Evolutionary conservation across 2,888 invertebrate genomes (phyloP).

Genomic region (Caradrina kadenii): DNA sequence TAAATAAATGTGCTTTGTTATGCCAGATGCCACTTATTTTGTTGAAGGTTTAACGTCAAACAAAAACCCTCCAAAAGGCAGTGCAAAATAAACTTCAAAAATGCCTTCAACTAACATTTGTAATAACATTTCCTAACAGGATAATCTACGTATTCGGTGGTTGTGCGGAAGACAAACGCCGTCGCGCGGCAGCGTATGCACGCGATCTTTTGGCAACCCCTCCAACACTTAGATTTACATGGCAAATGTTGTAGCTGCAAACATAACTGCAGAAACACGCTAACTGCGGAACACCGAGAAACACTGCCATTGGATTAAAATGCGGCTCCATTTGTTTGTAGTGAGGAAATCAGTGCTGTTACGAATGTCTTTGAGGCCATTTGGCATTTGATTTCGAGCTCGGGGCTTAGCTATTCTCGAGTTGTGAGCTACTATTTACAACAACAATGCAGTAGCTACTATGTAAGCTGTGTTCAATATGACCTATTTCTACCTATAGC

Average conservation of each 20-base stretch:
- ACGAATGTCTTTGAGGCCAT: constrained; percentile 43
- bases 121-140: constrained; percentile 44
- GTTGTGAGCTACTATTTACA: constrained; percentile 1
- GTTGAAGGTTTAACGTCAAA: too few species aligned
- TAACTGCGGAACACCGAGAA: constrained; percentile 42
- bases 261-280: constrained; percentile 56
- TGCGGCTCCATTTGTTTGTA: constrained; percentile 40
- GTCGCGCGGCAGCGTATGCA: constrained; percentile 46
- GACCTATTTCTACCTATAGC: not conserved
- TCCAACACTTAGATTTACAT: constrained; percentile 65
- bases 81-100: not conserved
- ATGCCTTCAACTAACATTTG: constrained; percentile 17
- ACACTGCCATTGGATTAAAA: constrained; percentile 50
- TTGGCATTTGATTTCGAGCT: constrained; percentile 28
- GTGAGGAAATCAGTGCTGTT: constrained; percentile 33
- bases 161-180: constrained; percentile 57
- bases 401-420: not conserved
- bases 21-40: too few species aligned
- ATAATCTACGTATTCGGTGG: constrained; percentile 60
- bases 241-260: constrained; percentile 63
- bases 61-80: too few species aligned
- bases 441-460: not conserved
- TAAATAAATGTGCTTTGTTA: too few species aligned
- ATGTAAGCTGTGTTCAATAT: constrained; percentile 7
- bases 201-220: constrained; percentile 66